These are phyloP conservation scores for Pelodiscus sinensis DNA, from an alignment of 2,113 vertebrate species.

Conservation along the genomic window DNA sequence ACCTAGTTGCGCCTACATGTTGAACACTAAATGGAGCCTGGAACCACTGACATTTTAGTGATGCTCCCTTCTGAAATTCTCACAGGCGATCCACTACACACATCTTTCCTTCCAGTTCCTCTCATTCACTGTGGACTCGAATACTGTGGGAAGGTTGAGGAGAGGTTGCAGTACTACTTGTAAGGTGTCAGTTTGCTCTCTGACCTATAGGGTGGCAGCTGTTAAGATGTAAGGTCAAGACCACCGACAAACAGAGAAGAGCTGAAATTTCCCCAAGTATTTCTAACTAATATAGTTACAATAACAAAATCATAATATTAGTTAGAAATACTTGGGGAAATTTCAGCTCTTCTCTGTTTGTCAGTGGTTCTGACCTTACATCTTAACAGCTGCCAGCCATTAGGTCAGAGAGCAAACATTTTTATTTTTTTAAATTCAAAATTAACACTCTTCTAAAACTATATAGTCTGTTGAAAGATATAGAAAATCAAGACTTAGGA, in stretches of 20 bases:
- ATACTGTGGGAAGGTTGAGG: not conserved
- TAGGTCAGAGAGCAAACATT: constrained; percentile 29
- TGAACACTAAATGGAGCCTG: not conserved
- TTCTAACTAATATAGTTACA: not conserved
- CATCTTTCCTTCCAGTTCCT: not conserved
- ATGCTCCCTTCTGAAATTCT: not conserved
- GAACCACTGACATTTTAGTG: not conserved
- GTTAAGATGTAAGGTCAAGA: not conserved
- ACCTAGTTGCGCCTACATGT: not conserved
- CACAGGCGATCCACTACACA: not conserved
- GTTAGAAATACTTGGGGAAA: not conserved
- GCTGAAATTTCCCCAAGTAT: not conserved
- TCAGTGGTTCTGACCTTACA: not conserved
- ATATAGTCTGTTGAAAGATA: not conserved
- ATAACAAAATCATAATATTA: not conserved
- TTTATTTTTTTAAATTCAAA: too few species aligned
- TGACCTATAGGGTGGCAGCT: constrained; percentile 2
- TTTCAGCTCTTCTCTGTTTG: not conserved
- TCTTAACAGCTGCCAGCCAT: not conserved
- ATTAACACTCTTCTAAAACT: too few species aligned
- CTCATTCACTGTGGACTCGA: not conserved
- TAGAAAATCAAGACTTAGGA: not conserved
- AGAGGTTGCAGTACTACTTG: not conserved
- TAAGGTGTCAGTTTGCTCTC: constrained; percentile 11
- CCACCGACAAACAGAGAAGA: not conserved